Evolutionary conservation across 2,113 vertebrate species (phyloP).

Genomic region (Grallaria varia): DNA sequence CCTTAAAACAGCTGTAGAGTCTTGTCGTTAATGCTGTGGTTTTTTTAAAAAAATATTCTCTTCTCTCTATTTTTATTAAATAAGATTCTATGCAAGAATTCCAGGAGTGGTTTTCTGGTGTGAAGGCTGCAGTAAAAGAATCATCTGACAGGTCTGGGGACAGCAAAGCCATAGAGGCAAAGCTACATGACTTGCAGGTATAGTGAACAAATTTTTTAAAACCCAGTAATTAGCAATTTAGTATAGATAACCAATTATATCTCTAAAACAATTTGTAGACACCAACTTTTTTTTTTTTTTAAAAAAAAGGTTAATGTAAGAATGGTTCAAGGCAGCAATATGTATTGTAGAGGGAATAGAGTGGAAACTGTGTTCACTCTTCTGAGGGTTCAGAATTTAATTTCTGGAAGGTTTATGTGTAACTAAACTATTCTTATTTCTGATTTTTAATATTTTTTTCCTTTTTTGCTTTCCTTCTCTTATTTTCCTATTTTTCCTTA

Average conservation of each 20-base stretch:
- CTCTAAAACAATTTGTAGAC: background rate
- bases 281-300: background rate
- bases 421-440: background rate
- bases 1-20: background rate
- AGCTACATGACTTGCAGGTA: constrained; percentile 88
- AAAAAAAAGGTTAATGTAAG: background rate
- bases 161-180: constrained; percentile 75
- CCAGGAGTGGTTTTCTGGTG: constrained; percentile 82
- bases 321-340: background rate
- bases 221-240: background rate
- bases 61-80: constrained; percentile 9
- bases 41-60: background rate
- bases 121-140: constrained; percentile 79
- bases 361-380: background rate
- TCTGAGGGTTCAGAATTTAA: background rate
- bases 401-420: background rate
- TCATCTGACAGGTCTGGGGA: constrained; percentile 83
- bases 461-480: background rate
- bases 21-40: background rate
- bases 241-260: background rate
- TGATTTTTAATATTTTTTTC: background rate
- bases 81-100: constrained; percentile 88
- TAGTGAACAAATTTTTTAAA: background rate
- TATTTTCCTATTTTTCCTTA: background rate
- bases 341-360: background rate